Evolutionary conservation across 2,797 vertebrate genomes (phyloP), one percentile per base, ranked within the genome.

Genomic region (Buceros bicornis): DNA sequence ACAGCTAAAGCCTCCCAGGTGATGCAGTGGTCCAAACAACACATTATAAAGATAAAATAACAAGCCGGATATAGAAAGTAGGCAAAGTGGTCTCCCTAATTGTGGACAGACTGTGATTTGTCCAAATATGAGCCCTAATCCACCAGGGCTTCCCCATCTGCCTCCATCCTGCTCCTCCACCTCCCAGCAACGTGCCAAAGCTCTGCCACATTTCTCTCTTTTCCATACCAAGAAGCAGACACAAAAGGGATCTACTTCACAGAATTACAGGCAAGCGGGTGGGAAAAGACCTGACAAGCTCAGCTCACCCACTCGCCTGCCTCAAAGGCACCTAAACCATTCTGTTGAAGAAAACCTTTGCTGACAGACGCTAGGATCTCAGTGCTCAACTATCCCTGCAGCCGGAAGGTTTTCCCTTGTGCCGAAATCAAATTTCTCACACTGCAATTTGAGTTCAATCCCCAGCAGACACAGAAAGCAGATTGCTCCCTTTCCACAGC

Each of bases 401-500:
- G 35, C 53, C 31, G 13, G n/a, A 78, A 95, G 31, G 64, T 86
- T 83, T 89, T 87, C 56, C 62, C 62, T 48, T 9, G 33, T 16
- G 51, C 40, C 77, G 62, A 58, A 93, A 93, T 79, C 82, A 88
- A 94, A 89, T 40, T 40, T 45, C 66, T 83, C 80, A 37, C 42
- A 16, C 37, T 79, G 73, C 85, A 91, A 16, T 66, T 79, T 65
- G 29, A 88, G 40, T 11, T 54, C 50, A 62, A 65, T 87, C 82
- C 72, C 21, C 65, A 71, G 65, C 57, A 95, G 76, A 78, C 69
- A 61, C 19, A 58, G 50, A 87, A 87, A 94, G 76, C 65, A 74
- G 87, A 95, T 94, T 64, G 82, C 54, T 83, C 85, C 61, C 57
- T 81, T 74, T 83, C 73, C 58, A 51, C 73, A 58, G 70, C 54